phyloP scores from a whole-genome alignment of 2,113 vertebrate genomes.

The Dromas ardeola region DNA sequence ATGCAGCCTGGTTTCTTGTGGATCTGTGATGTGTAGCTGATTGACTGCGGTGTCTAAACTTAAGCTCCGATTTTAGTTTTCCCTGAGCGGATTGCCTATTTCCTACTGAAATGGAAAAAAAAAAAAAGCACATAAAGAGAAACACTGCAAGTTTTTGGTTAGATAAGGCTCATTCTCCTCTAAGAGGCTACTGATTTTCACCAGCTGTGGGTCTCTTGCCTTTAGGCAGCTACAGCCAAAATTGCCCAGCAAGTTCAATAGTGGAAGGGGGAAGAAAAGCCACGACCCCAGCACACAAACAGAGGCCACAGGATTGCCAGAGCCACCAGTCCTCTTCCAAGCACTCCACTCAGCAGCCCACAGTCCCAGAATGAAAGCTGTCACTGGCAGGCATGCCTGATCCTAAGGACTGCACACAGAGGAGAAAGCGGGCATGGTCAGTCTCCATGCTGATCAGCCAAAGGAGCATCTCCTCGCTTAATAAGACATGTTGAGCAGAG shows the following conservation, averaged over 20 bases:
- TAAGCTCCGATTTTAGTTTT: background rate
- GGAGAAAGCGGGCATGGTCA: background rate
- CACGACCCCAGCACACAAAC: background rate
- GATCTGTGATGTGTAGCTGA: background rate
- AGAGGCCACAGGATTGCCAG: background rate
- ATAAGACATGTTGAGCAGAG: background rate
- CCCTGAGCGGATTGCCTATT: background rate
- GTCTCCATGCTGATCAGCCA: background rate
- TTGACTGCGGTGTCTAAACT: background rate
- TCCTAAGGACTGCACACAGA: background rate
- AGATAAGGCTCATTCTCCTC: background rate
- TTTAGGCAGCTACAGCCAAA: background rate
- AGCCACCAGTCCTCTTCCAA: background rate
- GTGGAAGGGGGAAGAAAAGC: background rate
- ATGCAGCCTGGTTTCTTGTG: background rate
- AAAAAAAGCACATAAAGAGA: background rate
- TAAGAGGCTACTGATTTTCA: background rate
- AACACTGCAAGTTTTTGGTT: background rate
- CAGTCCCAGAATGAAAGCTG: accelerated
- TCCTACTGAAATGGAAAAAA: background rate
- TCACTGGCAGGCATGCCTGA: background rate
- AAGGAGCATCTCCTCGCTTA: background rate
- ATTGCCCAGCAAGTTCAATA: background rate
- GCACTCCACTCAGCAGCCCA: background rate
- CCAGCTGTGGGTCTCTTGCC: background rate